Percentiles rank a stretch among this genome's conserved stretches.
Evolutionary conservation across 2,888 invertebrate genomes (phyloP).

Genomic region (Drosophila helvetica): DNA sequence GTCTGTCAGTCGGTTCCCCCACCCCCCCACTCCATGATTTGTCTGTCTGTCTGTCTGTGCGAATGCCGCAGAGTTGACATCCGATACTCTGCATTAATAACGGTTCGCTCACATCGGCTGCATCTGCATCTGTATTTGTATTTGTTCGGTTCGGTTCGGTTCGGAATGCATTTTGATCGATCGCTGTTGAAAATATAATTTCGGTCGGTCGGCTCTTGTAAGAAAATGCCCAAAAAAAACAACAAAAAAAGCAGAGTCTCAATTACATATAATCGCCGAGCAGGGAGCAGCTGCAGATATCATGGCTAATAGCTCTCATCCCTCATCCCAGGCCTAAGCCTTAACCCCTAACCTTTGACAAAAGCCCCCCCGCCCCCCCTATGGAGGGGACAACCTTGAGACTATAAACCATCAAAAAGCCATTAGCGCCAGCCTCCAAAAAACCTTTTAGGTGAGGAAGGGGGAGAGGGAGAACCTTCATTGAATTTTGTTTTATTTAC

Average conservation of each 20-base stretch:
- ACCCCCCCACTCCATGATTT: no score
- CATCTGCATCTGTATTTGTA: constrained; percentile 32
- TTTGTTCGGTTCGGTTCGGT: constrained; percentile 30
- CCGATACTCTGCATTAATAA: constrained; percentile 60
- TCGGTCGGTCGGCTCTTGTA: constrained; percentile 39
- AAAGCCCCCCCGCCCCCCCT: constrained; percentile 3
- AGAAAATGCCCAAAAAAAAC: constrained; percentile 40
- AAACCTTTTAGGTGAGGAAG: constrained; percentile 42
- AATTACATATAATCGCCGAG: constrained; percentile 52
- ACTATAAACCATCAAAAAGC: constrained; percentile 53
- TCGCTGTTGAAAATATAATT: constrained; percentile 64
- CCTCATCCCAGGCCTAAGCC: constrained; percentile 26
- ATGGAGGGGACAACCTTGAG: constrained; percentile 70
- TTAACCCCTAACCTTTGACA: constrained; percentile 41
- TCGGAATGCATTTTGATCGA: constrained; percentile 62
- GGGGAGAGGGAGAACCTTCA: neutral
- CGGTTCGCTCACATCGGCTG: constrained; percentile 17
- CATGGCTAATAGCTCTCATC: constrained; percentile 18
- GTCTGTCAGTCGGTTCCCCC: constrained; percentile 8
- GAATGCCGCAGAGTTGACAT: constrained; percentile 69
- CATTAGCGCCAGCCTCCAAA: constrained; percentile 65
- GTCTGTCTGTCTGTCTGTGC: constrained; percentile 45
- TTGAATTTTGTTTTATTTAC: constrained; percentile 54
- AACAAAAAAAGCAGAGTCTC: constrained; percentile 67
- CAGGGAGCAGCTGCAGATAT: constrained; percentile 39